Percentiles rank a stretch among this genome's conserved stretches.
These are phyloP conservation scores for Synaphobranchus kaupii DNA, from an alignment of 2,797 vertebrate genomes.

Conservation along the genomic window DNA sequence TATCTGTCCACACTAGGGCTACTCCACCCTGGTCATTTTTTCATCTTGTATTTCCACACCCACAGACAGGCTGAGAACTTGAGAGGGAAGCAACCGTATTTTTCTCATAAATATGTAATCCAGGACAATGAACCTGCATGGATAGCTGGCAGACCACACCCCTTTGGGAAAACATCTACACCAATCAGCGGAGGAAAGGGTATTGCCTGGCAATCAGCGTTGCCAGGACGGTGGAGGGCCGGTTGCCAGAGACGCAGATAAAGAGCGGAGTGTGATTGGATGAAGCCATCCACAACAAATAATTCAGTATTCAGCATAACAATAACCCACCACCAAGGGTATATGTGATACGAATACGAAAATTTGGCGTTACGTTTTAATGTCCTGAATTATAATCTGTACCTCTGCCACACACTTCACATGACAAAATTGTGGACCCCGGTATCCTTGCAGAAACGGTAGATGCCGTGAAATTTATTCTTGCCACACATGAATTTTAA, in stretches of 20 bases:
- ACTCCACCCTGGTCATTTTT: background rate
- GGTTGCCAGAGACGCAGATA: constrained; percentile 42
- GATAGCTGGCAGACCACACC: background rate
- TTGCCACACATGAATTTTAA: constrained; percentile 27
- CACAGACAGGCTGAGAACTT: background rate
- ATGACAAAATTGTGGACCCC: constrained; percentile 23
- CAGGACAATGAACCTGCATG: background rate
- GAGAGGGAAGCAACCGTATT: background rate
- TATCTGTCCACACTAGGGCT: background rate
- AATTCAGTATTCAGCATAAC: background rate
- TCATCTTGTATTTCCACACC: background rate
- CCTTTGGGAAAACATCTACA: background rate
- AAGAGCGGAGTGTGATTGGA: background rate
- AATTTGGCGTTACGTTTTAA: background rate
- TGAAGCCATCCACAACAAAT: background rate
- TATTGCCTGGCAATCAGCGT: constrained; percentile 16
- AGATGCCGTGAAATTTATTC: constrained; percentile 17
- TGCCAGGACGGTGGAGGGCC: constrained; percentile 34
- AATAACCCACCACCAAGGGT: background rate
- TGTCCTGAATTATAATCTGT: background rate
- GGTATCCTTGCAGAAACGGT: constrained; percentile 17
- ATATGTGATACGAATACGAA: background rate
- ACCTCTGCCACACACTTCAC: background rate
- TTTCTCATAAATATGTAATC: background rate
- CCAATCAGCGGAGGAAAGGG: background rate